A percentile compares a stretch with the other conserved stretches of the same genome.
These are phyloP conservation scores for Piliocolobus tephrosceles DNA, from an alignment of 2,113 vertebrate genomes.

Conservation along the genomic window DNA sequence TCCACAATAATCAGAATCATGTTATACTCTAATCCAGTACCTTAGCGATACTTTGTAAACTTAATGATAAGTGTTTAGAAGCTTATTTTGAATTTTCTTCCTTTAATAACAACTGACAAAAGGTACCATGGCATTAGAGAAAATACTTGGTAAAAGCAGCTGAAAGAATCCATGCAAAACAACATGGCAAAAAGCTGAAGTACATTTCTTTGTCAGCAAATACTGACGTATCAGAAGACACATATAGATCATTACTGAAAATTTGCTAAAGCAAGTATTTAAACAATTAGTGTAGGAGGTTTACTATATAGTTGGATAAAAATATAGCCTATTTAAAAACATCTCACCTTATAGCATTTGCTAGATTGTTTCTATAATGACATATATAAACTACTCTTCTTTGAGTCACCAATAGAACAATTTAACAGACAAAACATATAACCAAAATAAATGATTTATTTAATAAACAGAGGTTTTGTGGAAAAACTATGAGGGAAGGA, in stretches of 20 bases:
- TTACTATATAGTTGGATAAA: slow-evolving; percentile 15
- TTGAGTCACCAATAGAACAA: slow-evolving; percentile 7
- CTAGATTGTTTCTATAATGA: slow-evolving; percentile 26
- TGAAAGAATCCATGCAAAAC: slow-evolving; percentile 35
- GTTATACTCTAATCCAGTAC: neutral
- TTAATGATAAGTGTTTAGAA: neutral
- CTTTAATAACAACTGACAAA: slow-evolving; percentile 25
- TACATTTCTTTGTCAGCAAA: slow-evolving; percentile 12
- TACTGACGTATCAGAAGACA: slow-evolving; percentile 21
- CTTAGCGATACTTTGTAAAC: slow-evolving; percentile 1
- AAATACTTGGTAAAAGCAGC: slow-evolving; percentile 8
- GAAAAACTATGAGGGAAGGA: neutral
- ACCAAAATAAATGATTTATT: slow-evolving; percentile 36
- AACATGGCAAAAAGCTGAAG: neutral
- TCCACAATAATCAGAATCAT: slow-evolving; percentile 40
- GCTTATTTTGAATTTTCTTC: neutral
- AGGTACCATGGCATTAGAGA: neutral
- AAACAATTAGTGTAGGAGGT: slow-evolving; percentile 34
- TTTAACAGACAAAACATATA: neutral
- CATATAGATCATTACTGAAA: slow-evolving; percentile 13
- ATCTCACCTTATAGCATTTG: slow-evolving; percentile 15
- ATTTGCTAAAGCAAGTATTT: neutral
- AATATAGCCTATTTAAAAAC: neutral
- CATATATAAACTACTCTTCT: slow-evolving; percentile 1
- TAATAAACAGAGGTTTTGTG: slow-evolving; percentile 23